phyloP scores from a whole-genome alignment of 2,888 invertebrate species.

The Conchocele bisecta region DNA sequence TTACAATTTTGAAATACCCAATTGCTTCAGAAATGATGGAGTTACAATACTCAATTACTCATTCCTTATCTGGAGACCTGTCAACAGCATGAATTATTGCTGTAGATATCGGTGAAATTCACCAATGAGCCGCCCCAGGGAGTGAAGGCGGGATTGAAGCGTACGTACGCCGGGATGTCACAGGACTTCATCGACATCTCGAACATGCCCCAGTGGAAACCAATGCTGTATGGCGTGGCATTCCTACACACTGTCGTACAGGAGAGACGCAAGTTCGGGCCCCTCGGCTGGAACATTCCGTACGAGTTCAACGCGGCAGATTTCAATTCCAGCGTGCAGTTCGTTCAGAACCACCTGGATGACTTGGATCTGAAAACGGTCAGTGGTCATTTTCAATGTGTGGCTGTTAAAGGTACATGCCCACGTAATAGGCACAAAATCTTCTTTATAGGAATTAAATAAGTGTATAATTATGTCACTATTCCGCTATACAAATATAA shows the following conservation, averaged over 20 bases:
- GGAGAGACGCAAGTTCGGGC: conserved; percentile 83
- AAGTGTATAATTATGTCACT: too few relatives aligned
- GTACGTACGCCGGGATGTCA: conserved; percentile 81
- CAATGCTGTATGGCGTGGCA: conserved; percentile 82
- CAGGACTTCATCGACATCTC: conserved; percentile 83
- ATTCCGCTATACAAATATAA: too few relatives aligned
- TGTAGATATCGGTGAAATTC: conserved; percentile 82
- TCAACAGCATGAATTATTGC: too few relatives aligned
- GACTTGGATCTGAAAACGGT: conserved; percentile 82
- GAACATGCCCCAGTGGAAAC: conserved; percentile 83
- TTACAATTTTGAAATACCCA: too few relatives aligned
- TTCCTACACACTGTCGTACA: conserved; percentile 83
- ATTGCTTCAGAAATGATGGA: too few relatives aligned
- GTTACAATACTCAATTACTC: too few relatives aligned
- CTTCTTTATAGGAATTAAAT: too few relatives aligned
- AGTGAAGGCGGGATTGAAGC: conserved; percentile 82
- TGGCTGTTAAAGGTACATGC: too few relatives aligned
- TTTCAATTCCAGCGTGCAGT: conserved; percentile 82
- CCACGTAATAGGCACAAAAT: too few relatives aligned
- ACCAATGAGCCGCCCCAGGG: conserved; percentile 83
- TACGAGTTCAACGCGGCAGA: conserved; percentile 82
- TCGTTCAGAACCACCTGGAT: conserved; percentile 82
- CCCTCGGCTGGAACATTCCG: conserved; percentile 83
- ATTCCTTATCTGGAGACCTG: too few relatives aligned
- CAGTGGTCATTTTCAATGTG: too few relatives aligned